phyloP scores from a whole-genome alignment of 2,113 vertebrate species.

The Heloderma charlesbogerti region DNA sequence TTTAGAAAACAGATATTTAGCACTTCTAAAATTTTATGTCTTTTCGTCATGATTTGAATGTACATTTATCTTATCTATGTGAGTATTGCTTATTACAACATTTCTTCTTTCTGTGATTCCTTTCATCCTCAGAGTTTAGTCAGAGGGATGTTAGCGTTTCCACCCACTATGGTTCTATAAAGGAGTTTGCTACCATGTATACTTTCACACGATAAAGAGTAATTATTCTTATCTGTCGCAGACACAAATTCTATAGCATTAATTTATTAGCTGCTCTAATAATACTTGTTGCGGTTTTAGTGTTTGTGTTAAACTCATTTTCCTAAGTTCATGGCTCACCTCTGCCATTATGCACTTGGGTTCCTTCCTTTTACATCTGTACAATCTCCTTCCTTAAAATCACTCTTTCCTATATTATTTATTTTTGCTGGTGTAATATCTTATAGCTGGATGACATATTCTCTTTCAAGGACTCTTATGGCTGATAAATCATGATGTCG shows the following conservation, averaged over 20 bases:
- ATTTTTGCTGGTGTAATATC: background rate
- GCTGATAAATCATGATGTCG: constrained; percentile 20
- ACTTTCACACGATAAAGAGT: background rate
- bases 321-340: background rate
- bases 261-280: background rate
- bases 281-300: background rate
- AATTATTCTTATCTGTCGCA: background rate
- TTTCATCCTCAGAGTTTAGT: background rate
- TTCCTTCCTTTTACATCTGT: background rate
- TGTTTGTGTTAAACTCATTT: background rate
- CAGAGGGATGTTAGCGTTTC: background rate
- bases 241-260: background rate
- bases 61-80: background rate
- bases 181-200: background rate
- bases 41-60: background rate
- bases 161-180: background rate
- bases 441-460: constrained; percentile 11
- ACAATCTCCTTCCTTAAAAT: rapidly evolving
- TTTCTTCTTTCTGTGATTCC: background rate
- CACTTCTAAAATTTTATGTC: background rate
- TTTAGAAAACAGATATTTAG: background rate
- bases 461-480: constrained; percentile 29
- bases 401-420: constrained; percentile 15
- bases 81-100: background rate
- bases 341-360: constrained; percentile 1